Percentiles rank a stretch among this genome's conserved stretches.
These are phyloP conservation scores for Rhagoletis pomonella DNA, from an alignment of 1,140 invertebrate genomes.

Conservation along the genomic window DNA sequence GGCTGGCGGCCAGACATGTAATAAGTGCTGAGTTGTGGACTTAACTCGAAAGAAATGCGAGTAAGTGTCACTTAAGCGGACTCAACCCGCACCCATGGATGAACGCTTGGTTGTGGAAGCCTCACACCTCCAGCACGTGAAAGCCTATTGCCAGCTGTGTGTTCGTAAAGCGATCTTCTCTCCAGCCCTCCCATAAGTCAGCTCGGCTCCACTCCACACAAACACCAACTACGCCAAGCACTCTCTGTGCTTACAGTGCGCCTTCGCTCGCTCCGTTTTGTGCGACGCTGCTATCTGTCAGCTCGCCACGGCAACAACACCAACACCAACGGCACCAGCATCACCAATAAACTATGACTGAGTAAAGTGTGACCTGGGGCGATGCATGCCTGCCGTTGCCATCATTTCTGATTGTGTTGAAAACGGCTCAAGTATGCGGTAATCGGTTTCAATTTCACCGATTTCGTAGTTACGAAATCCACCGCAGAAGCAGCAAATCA, in stretches of 20 bases:
- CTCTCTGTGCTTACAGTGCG: too few species aligned
- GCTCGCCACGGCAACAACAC: constrained; percentile 53
- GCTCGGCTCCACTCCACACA: not conserved
- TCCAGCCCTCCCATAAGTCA: not conserved
- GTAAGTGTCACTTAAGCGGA: constrained; percentile 54
- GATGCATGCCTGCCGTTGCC: constrained; percentile 58
- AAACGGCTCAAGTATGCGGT: constrained; percentile 71
- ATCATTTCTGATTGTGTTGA: constrained; percentile 49
- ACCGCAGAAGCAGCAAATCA: constrained; percentile 41
- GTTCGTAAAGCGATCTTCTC: not conserved
- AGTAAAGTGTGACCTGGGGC: constrained; percentile 72
- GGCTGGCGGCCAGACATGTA: too few species aligned
- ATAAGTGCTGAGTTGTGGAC: too few species aligned
- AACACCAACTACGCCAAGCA: too few species aligned
- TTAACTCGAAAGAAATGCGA: constrained; percentile 19
- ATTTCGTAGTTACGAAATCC: constrained; percentile 28
- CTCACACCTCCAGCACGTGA: not conserved
- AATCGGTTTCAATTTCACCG: constrained; percentile 71
- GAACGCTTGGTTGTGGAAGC: too few species aligned
- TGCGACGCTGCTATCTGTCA: not conserved
- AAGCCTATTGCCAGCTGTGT: not conserved
- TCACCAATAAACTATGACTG: constrained; percentile 71
- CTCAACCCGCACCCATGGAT: too few species aligned
- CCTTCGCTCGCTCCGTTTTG: too few species aligned
- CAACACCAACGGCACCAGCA: too few species aligned